These are phyloP conservation scores for Trichogramma dendrolimi DNA, from an alignment of 2,888 invertebrate genomes.

Conservation along the genomic window DNA sequence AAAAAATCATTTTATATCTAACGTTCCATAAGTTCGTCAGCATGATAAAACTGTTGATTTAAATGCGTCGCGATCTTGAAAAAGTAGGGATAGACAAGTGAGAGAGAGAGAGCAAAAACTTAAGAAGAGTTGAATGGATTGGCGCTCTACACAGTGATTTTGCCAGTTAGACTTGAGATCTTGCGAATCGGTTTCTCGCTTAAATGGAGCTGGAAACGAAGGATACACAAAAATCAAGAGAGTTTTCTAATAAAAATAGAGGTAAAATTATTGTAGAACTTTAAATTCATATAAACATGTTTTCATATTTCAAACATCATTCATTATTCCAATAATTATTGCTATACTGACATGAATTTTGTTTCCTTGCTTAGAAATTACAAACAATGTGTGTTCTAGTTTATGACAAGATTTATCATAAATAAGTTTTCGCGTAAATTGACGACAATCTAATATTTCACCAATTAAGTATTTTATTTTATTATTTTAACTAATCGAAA, in stretches of 20 bases:
- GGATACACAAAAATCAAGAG: conserved; percentile 7
- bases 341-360: no score
- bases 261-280: not conserved
- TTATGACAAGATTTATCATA: no score
- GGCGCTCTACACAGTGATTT: conserved; percentile 19
- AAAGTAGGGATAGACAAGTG: not conserved
- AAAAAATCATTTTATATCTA: not conserved
- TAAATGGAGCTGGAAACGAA: conserved; percentile 15
- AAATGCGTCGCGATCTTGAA: not conserved
- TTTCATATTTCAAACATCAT: no score
- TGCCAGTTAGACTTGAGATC: conserved; percentile 20
- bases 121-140: conserved; percentile 15
- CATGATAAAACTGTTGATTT: conserved; percentile 14
- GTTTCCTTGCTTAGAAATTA: no score
- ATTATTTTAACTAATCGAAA: no score
- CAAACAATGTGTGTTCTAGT: no score
- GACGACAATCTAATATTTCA: no score
- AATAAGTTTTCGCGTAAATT: no score
- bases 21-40: conserved; percentile 6
- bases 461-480: no score
- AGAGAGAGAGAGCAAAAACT: not conserved
- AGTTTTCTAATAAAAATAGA: not conserved
- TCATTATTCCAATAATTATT: no score
- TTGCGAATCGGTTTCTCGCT: conserved; percentile 9
- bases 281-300: not conserved